A percentile compares a stretch with the other conserved stretches of the same genome.
Evolutionary conservation across 2,888 invertebrate species (phyloP).

Genomic region (Pristionchus entomophagus): DNA sequence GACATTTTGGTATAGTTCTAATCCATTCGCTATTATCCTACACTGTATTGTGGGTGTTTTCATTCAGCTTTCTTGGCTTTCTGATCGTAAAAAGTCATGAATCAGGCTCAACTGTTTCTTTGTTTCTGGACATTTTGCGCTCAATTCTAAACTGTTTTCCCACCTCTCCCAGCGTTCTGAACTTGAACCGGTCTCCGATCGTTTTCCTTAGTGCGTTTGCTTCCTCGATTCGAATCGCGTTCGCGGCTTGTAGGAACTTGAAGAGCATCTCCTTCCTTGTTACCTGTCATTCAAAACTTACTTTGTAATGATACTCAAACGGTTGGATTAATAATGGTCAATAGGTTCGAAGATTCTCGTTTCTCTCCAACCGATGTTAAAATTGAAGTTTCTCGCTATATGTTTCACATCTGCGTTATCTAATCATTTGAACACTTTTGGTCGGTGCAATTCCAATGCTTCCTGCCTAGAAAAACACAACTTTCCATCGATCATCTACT

Average conservation of each 20-base stretch:
- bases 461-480: too few species aligned
- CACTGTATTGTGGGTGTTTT: neutral
- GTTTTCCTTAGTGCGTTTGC: conserved; percentile 15
- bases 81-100: neutral
- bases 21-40: neutral
- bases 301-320: too few species aligned
- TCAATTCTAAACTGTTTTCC: neutral
- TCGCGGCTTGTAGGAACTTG: conserved; percentile 41
- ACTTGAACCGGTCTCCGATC: conserved; percentile 43
- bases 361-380: too few species aligned
- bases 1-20: too few species aligned
- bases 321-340: too few species aligned
- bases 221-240: conserved; percentile 32
- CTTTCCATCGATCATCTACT: too few species aligned
- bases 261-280: conserved; percentile 44
- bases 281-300: conserved; percentile 29
- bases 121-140: neutral
- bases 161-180: conserved; percentile 43
- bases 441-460: too few species aligned
- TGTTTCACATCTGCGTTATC: too few species aligned
- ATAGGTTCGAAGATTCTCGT: too few species aligned
- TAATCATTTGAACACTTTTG: too few species aligned
- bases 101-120: neutral
- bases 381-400: too few species aligned
- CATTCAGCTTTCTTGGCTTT: neutral